Base-by-base conservation (phyloP, 1,140 invertebrate species). In the Pemphigus obesinymphae region DNA sequence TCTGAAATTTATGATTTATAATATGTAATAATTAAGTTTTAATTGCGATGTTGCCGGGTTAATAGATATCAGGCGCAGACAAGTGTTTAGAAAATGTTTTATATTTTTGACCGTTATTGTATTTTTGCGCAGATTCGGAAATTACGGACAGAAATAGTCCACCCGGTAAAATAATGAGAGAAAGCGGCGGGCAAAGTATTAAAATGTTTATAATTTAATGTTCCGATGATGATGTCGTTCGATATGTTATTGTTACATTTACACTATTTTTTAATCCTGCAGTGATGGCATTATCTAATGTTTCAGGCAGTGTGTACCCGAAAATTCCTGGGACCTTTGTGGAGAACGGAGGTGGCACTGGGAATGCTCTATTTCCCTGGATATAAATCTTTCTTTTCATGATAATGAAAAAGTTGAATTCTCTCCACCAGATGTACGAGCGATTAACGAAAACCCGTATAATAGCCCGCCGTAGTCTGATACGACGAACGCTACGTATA, bases 151-250 rank as follows among this genome's bases (percentile, higher is more conserved):
- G n/a, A n/a, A n/a, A n/a, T n/a, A n/a, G n/a, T n/a, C n/a, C n/a
- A n/a, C n/a, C 43, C 20, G 20, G 34, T 20, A 10, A 66, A 20
- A 34, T 15, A 66, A 20, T 11, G 20, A n/a, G 20, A n/a, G 37
- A 37, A 34, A 63, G n/a, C 6, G 53, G 26, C 43, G 43, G 43
- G 43, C 37, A 45, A 13, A 45, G 43, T 45, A n/a, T n/a, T n/a
- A n/a, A n/a, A n/a, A n/a, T n/a, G n/a, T n/a, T n/a, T n/a, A 50
- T 58, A 80, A 80, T 80, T 80, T 80, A 80, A 80, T 80, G 63
- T 63, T 80, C 76, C 26, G 34, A 55, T 13, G 34, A 31, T 58
- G 58, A 55, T 48, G 73, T 76, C 73, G 34, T 55, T 76, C 73
- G 73, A 76, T 76, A 55, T 78, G 73, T 55, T 76, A 55, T 78